phyloP scores from a whole-genome alignment of 2,797 vertebrate species.

The Poeciliopsis turneri region DNA sequence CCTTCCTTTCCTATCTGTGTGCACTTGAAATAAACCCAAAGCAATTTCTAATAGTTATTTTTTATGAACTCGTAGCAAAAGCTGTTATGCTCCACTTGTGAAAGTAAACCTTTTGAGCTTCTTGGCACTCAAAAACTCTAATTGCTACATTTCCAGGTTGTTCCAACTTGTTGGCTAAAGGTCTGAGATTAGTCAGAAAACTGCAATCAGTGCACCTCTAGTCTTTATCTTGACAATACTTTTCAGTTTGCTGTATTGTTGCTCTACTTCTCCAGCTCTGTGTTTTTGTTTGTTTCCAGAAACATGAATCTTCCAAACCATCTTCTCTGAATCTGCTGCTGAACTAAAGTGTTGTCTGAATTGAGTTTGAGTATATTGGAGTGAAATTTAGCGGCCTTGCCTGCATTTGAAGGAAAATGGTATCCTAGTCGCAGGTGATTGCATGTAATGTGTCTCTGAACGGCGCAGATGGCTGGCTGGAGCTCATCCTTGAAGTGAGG shows the following conservation, averaged over 20 bases:
- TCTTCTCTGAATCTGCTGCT: neutral
- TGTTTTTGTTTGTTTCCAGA: neutral
- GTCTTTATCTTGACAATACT: neutral
- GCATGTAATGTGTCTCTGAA: slow-evolving; percentile 40
- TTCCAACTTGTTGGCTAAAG: neutral
- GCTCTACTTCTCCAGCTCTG: neutral
- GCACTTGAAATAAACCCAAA: no score
- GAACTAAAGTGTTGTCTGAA: neutral
- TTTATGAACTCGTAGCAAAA: no score
- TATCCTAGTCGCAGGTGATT: slow-evolving; percentile 1
- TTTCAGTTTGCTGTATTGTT: neutral
- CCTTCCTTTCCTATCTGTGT: no score
- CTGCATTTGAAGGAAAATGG: slow-evolving; percentile 1
- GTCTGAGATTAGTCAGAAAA: neutral
- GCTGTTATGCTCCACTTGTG: no score
- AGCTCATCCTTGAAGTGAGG: slow-evolving; percentile 30
- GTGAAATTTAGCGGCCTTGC: neutral
- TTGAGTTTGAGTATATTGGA: neutral
- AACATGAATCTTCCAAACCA: neutral
- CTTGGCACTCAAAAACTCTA: no score
- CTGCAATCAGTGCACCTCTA: neutral
- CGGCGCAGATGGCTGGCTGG: slow-evolving; percentile 39
- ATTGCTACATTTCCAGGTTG: no score
- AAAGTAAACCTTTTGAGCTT: no score
- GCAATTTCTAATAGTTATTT: no score